Evolutionary conservation across 2,888 invertebrate genomes (phyloP), one percentile per base, ranked within the genome.

Genomic region (Idaea biselata): DNA sequence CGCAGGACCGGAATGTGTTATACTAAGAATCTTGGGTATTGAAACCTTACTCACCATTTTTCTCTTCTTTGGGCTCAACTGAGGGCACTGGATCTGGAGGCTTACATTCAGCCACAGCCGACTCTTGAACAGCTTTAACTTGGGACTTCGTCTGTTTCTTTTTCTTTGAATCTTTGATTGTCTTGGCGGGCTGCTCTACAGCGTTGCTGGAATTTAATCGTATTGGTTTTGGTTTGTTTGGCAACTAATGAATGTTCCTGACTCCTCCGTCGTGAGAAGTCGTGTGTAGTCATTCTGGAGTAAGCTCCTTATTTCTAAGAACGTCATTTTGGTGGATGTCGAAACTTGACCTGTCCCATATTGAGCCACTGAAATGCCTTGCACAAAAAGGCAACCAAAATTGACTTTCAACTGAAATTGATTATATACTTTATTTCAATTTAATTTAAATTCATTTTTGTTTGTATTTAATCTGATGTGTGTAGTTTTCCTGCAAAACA

Each of bases 151-250:
- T 87, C 58, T 84, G 78, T 74, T 94, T 94, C 78, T 94, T 95
- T 80, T 94, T 94, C 82, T 95, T 95, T 72, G 91, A 81, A 55
- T 94, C 94, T 76, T 94, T 94, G 16, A 94, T 94, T 79, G 94
- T 94, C 71, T 93, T 93, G 61, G 88, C 84, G 16, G 88, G 88
- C 73, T 93, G 87, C 59, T 63, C 74, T 67, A 75, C 65, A 31
- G 73, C 78, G 66, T 80, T 82, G 71, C 77, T 82, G 67, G 60
- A 60, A 66, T 14, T 16, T 44, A 44, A 55, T 55, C 7, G 16
- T 55, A 17, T 55, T 55, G n/a, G 55, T 55, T 55, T 16, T 5
- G 25, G 25, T 25, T 5, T 3, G n/a, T 53, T 53, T 2, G 53
- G 53, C 53, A 1, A 53, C 53, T 53, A 53, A 53, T 53, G 25